Evolutionary conservation across 1,140 invertebrate species (phyloP).

Genomic region (Cecropterus lyciades): DNA sequence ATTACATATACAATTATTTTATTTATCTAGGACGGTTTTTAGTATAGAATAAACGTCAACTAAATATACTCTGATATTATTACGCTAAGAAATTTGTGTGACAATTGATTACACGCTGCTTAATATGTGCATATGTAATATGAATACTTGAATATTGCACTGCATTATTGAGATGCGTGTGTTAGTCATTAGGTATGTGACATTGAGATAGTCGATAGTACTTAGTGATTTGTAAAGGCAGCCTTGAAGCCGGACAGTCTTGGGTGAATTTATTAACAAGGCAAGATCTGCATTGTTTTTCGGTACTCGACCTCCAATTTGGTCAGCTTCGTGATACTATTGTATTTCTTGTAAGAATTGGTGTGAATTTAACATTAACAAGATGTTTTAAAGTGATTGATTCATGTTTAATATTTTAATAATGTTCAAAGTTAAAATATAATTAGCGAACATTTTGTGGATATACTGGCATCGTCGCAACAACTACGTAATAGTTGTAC

Average conservation of each 20-base stretch:
- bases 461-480: no score
- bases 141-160: conserved; percentile 4
- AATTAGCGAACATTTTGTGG: no score
- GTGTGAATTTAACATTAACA: background rate
- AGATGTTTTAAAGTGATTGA: background rate
- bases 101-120: conserved; percentile 4
- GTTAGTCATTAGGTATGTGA: conserved; percentile 36
- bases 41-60: no score
- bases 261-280: conserved; percentile 46
- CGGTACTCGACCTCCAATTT: conserved; percentile 15
- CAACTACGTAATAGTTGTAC: no score
- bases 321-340: conserved; percentile 11
- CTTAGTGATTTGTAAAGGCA: conserved; percentile 20
- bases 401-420: background rate
- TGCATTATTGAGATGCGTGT: conserved; percentile 31
- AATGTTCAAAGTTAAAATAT: no score
- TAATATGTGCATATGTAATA: conserved; percentile 15
- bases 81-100: background rate
- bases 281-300: conserved; percentile 24
- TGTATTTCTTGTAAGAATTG: conserved; percentile 8
- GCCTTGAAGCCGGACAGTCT: conserved; percentile 39
- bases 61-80: no score
- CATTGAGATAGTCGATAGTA: conserved; percentile 33
- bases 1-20: no score
- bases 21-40: no score